Conservation (phyloP, 1,140 invertebrate genomes). For the Drosophila gunungcola region DNA sequence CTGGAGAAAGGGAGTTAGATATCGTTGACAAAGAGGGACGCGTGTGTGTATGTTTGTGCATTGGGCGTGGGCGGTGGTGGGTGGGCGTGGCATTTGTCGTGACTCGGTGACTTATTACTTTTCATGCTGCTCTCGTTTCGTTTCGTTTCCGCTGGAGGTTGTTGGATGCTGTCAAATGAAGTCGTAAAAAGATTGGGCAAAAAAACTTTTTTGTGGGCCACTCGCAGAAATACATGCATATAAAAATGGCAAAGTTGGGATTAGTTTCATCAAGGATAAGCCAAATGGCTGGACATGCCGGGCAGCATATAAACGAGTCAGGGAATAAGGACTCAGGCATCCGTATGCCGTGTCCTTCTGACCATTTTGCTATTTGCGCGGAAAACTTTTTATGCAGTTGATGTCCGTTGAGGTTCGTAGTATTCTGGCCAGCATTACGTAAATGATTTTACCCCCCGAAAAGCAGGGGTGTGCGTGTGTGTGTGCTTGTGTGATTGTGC, state of each 20-base stretch:
- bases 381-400: slow-evolving; percentile 77
- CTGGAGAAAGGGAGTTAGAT: slow-evolving; percentile 30
- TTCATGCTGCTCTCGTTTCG: slow-evolving; percentile 54
- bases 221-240: slow-evolving; percentile 76
- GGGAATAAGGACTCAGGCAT: slow-evolving; percentile 26
- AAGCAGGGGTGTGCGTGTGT: slow-evolving; percentile 9
- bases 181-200: slow-evolving; percentile 83
- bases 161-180: slow-evolving; percentile 68
- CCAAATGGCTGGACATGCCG: slow-evolving; percentile 77
- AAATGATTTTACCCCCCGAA: slow-evolving; percentile 21
- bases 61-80: neutral
- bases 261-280: slow-evolving; percentile 84
- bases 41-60: neutral
- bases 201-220: slow-evolving; percentile 81
- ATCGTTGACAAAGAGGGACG: slow-evolving; percentile 8
- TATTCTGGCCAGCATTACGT: slow-evolving; percentile 49
- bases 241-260: slow-evolving; percentile 81
- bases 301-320: slow-evolving; percentile 63
- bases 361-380: slow-evolving; percentile 68
- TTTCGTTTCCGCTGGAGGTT: slow-evolving; percentile 18
- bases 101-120: slow-evolving; percentile 81
- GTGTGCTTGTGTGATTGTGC: slow-evolving; percentile 22
- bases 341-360: slow-evolving; percentile 22
- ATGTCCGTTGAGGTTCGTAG: slow-evolving; percentile 31
- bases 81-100: slow-evolving; percentile 60